Percentiles rank a stretch among this genome's conserved stretches.
Conservation (phyloP, 2,113 vertebrate genomes). For the Piprites chloris region DNA sequence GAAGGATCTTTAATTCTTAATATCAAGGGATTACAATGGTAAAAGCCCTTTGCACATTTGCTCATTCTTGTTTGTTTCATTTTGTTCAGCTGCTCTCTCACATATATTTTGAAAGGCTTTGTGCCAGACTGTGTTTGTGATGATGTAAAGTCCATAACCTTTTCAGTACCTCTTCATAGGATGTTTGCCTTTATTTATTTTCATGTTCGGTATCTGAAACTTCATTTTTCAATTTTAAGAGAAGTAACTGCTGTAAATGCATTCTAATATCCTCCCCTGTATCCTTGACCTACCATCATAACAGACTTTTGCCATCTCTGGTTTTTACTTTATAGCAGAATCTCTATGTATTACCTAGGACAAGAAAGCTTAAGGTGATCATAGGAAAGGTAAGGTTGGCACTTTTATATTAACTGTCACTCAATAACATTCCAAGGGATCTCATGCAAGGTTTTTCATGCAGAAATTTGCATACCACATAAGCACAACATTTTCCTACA, state of each 20-base stretch:
- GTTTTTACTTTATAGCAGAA: neutral
- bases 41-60: slow-evolving; percentile 6
- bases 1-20: slow-evolving; percentile 22
- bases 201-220: neutral
- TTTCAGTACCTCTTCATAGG: neutral
- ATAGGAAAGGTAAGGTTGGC: neutral
- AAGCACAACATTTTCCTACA: neutral
- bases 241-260: neutral
- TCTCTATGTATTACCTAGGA: neutral
- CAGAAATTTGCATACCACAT: neutral
- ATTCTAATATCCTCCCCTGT: neutral
- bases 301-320: neutral
- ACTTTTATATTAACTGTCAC: neutral
- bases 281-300: neutral
- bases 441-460: neutral
- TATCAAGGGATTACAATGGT: neutral
- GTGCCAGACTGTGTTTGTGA: slow-evolving; percentile 33
- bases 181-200: slow-evolving; percentile 12
- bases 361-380: neutral
- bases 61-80: slow-evolving; percentile 38
- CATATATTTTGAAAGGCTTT: slow-evolving; percentile 36
- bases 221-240: neutral
- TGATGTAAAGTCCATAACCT: slow-evolving; percentile 26
- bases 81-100: slow-evolving; percentile 28
- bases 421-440: neutral